Percentiles rank a stretch among this genome's conserved stretches.
Conservation (phyloP, 2,113 vertebrate species). For the Osmerus eperlanus region DNA sequence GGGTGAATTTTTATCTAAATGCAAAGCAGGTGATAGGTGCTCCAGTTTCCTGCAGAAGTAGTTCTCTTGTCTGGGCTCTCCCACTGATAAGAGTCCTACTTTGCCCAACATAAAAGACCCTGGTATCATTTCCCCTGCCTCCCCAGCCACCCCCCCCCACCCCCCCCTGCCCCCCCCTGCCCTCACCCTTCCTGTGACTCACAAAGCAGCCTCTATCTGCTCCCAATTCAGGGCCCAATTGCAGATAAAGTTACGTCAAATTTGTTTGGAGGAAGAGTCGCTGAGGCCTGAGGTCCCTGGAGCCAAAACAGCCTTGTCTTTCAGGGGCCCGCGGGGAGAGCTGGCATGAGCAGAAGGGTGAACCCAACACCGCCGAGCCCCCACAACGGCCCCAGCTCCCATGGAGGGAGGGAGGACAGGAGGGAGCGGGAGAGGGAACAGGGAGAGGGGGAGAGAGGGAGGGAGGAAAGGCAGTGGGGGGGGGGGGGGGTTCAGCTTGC, state of each 20-base stretch:
- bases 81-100: slow-evolving; percentile 80
- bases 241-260: slow-evolving; percentile 99
- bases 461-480: slow-evolving; percentile 39
- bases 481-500: slow-evolving; percentile 78
- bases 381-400: slow-evolving; percentile 86
- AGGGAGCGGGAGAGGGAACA: slow-evolving; percentile 34
- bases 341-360: slow-evolving; percentile 78
- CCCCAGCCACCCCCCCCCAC: slow-evolving; percentile 78
- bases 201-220: slow-evolving; percentile 94
- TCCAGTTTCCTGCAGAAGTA: slow-evolving; percentile 77
- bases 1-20: slow-evolving; percentile 78
- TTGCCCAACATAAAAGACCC: slow-evolving; percentile 84
- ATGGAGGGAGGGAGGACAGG: slow-evolving; percentile 64
- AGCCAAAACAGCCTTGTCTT: slow-evolving; percentile 90
- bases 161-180: slow-evolving; percentile 68
- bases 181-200: slow-evolving; percentile 75
- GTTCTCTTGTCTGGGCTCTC: slow-evolving; percentile 76
- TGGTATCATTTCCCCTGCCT: slow-evolving; percentile 76
- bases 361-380: slow-evolving; percentile 78
- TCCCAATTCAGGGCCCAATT: slow-evolving; percentile 86
- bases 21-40: slow-evolving; percentile 82
- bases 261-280: slow-evolving; percentile 98
- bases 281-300: slow-evolving; percentile 86
- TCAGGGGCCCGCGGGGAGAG: slow-evolving; percentile 79
- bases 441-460: slow-evolving; percentile 42